These are phyloP conservation scores for Stenopsyche tienmushanensis DNA, from an alignment of 1,140 invertebrate species.

Conservation along the genomic window DNA sequence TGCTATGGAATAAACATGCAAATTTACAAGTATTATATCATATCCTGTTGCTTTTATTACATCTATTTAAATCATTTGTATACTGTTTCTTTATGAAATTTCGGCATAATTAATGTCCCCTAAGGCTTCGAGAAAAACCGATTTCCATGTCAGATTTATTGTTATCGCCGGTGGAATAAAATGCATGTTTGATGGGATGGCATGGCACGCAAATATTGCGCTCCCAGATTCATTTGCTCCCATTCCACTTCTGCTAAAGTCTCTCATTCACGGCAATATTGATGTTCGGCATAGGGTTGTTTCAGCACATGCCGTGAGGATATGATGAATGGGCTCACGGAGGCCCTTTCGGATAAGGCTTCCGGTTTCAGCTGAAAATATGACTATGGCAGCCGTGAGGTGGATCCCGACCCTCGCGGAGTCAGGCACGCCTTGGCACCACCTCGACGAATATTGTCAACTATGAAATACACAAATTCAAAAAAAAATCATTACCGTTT, in stretches of 20 bases:
- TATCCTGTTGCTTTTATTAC: too few species aligned
- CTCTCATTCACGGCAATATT: conserved; percentile 3
- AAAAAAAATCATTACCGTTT: conserved; percentile 11
- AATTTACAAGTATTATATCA: too few species aligned
- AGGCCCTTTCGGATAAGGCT: conserved; percentile 9
- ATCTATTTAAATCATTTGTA: too few species aligned
- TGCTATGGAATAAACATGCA: too few species aligned
- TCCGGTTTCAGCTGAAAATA: conserved; percentile 30
- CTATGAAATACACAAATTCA: conserved; percentile 6
- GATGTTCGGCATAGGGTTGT: conserved; percentile 11
- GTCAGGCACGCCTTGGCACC: conserved; percentile 30
- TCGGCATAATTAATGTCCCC: too few species aligned
- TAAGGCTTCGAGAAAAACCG: too few species aligned
- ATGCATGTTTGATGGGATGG: background rate
- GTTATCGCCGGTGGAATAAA: background rate
- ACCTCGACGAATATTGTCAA: conserved; percentile 6
- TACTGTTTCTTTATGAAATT: too few species aligned
- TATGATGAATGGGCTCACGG: conserved; percentile 11
- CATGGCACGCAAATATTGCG: background rate
- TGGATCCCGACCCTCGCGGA: background rate
- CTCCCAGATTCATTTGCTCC: background rate
- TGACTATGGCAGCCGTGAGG: background rate
- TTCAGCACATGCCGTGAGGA: conserved; percentile 23
- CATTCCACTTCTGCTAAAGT: background rate
- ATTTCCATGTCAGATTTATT: too few species aligned